phyloP scores from a whole-genome alignment of 2,888 invertebrate species.

The Dascillus cervinus region DNA sequence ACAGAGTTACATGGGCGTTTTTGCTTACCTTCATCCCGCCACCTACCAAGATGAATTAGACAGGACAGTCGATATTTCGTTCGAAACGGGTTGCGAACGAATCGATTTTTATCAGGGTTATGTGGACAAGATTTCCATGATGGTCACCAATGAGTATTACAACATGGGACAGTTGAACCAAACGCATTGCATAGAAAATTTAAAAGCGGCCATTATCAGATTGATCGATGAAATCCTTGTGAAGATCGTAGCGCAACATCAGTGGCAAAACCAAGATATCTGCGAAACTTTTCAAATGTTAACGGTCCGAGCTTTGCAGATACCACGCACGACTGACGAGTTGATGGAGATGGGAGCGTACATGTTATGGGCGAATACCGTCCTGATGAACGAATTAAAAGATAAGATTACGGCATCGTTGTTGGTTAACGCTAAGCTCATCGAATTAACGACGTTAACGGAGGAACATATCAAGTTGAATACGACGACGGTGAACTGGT shows the following conservation, averaged over 20 bases:
- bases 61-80: constrained; percentile 48
- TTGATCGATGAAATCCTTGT: constrained; percentile 55
- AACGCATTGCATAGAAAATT: constrained; percentile 52
- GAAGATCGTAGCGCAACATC: constrained; percentile 57
- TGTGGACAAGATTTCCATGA: constrained; percentile 52
- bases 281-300: constrained; percentile 67
- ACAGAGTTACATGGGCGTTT: too few species aligned
- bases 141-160: constrained; percentile 62
- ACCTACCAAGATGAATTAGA: constrained; percentile 45
- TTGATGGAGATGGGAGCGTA: constrained; percentile 70
- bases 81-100: constrained; percentile 53
- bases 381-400: constrained; percentile 59
- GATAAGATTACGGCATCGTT: constrained; percentile 63
- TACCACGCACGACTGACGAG: constrained; percentile 73
- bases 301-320: constrained; percentile 57
- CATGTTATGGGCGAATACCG: constrained; percentile 70
- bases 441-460: constrained; percentile 69
- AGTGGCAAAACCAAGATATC: constrained; percentile 58
- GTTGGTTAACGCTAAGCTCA: constrained; percentile 57
- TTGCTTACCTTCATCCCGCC: too few species aligned
- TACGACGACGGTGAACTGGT: constrained; percentile 76
- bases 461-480: constrained; percentile 72
- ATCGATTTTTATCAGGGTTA: constrained; percentile 54
- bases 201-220: constrained; percentile 51
- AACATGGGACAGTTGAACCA: constrained; percentile 57